Evolutionary conservation across 1,140 invertebrate species (phyloP), one percentile per base, ranked within the genome.

Genomic region (Epicauta chinensis): DNA sequence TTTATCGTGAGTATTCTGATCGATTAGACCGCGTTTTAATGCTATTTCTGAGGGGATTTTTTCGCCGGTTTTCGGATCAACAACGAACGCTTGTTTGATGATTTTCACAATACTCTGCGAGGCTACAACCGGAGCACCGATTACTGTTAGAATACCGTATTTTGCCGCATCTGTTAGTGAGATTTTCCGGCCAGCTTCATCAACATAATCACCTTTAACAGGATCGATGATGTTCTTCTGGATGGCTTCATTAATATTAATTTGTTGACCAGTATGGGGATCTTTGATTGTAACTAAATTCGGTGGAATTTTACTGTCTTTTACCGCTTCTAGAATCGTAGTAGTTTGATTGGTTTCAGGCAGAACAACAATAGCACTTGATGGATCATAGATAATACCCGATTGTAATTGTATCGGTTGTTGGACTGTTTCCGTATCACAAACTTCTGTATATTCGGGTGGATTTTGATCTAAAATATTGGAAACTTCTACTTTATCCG

Each of bases 21-120:
- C 81, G n/a, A 86, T 81, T 16, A 92, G 71, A 2, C 88, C 89
- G 51, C 83, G 73, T 69, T 89, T 81, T 35, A 90, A 78, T 16
- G 90, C 90, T 32, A 89, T 84, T 71, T 91, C 81, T 59, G 87
- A 77, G 1, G 85, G 81, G 31, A 91, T 71, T 64, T 83, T 80
- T 65, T 85, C 78, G 9, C 86, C 86, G 9, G 86, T 89, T 50
- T 77, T 76, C 5, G 89, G 88, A 75, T 93, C 88, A 43, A 81
- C 74, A 11, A 91, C 79, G 74, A 86, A 82, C 2, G 81, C 72
- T 67, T 77, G 80, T 61, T 74, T 73, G 3, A 77, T 72, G 5
- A 73, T 72, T 57, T 76, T 72, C 3, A 75, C 66, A 14, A 73
- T 67, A 12, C 72, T 69, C 13, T 81, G 77, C 2, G 81, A 79